A percentile compares a stretch with the other conserved stretches of the same genome.
Conservation (phyloP, 2,888 invertebrate species). For the Lutraria lutraria region DNA sequence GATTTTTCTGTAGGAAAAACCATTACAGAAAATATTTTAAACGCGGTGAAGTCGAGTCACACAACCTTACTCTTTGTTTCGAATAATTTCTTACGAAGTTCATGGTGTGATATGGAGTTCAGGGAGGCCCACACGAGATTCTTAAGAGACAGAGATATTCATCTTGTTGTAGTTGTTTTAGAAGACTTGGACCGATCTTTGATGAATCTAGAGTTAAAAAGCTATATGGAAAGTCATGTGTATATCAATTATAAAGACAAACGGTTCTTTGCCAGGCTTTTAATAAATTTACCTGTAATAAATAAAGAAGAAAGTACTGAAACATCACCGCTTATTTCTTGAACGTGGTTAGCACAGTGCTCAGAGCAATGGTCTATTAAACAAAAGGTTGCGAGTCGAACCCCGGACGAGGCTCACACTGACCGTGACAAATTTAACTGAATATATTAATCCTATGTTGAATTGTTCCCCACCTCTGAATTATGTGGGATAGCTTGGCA, state of each 20-base stretch:
- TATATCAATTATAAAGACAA: constrained; percentile 45
- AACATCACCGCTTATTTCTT: not conserved
- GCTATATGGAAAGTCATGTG: constrained; percentile 46
- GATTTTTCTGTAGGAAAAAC: constrained; percentile 51
- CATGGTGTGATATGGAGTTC: constrained; percentile 64
- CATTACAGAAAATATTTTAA: constrained; percentile 50
- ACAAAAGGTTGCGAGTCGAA: too few relatives aligned
- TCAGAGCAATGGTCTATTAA: too few relatives aligned
- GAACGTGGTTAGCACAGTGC: too few relatives aligned
- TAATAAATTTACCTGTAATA: constrained; percentile 47
- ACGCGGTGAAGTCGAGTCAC: constrained; percentile 47
- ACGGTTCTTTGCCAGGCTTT: constrained; percentile 40
- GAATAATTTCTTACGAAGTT: constrained; percentile 56
- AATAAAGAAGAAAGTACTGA: not conserved
- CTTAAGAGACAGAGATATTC: constrained; percentile 41
- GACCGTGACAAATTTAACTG: too few relatives aligned
- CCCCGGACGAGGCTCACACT: too few relatives aligned
- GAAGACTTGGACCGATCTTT: constrained; percentile 50
- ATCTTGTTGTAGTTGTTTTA: constrained; percentile 48
- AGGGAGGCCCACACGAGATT: constrained; percentile 51
- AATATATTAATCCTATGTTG: too few relatives aligned
- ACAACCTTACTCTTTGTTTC: constrained; percentile 56
- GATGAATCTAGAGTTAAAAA: constrained; percentile 45
- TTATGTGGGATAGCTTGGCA: too few relatives aligned
- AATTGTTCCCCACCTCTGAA: too few relatives aligned